Conservation (phyloP, 2,888 invertebrate species). For the Plebejus anna region DNA sequence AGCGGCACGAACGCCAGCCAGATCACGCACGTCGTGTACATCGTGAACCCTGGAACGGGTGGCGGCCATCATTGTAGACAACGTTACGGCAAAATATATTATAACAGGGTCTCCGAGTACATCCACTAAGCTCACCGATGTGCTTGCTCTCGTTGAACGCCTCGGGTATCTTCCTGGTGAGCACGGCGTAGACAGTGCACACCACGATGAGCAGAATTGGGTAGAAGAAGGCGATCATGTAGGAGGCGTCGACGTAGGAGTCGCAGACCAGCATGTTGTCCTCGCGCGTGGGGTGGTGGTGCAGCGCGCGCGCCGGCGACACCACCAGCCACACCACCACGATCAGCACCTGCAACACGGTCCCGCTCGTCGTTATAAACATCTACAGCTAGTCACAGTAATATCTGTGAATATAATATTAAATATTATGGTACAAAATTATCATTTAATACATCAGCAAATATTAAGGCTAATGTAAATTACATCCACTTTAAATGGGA, state of each 20-base stretch:
- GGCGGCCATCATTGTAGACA: neutral
- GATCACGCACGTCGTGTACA: slow-evolving; percentile 99
- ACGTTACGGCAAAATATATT: neutral
- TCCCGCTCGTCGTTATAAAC: no score
- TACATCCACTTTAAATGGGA: neutral
- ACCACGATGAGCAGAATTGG: slow-evolving; percentile 93
- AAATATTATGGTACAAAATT: no score
- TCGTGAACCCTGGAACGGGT: slow-evolving; percentile 90
- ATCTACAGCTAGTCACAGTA: no score
- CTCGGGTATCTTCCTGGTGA: slow-evolving; percentile 97
- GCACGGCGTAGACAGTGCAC: slow-evolving; percentile 96
- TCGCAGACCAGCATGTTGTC: slow-evolving; percentile 95
- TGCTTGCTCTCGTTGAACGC: slow-evolving; percentile 99
- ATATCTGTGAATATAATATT: no score
- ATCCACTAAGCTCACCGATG: slow-evolving; percentile 82
- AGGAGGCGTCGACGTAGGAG: slow-evolving; percentile 94
- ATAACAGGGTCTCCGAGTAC: neutral
- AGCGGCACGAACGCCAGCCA: slow-evolving; percentile 99
- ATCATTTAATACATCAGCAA: no score
- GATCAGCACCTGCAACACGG: slow-evolving; percentile 82
- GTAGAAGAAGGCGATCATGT: slow-evolving; percentile 95
- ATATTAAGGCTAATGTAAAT: neutral
- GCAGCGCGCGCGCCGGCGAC: slow-evolving; percentile 94
- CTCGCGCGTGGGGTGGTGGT: slow-evolving; percentile 92
- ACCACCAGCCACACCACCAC: slow-evolving; percentile 94